A percentile compares a stretch with the other conserved stretches of the same genome.
These are phyloP conservation scores for Austrolebias charrua DNA, from an alignment of 2,797 vertebrate genomes.

Conservation along the genomic window DNA sequence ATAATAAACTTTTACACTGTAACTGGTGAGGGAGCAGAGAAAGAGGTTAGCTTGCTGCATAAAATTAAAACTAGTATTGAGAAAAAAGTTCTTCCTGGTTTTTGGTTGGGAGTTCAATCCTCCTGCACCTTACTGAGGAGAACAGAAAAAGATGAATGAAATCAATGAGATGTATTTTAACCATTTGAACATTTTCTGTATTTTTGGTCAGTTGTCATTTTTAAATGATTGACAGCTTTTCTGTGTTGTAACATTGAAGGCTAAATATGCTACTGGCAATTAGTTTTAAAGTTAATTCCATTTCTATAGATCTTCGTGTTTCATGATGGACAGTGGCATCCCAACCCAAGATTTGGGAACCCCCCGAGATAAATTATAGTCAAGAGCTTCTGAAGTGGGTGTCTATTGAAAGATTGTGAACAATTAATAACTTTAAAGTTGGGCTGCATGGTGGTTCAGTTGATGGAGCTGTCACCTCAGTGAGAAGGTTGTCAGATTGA, in stretches of 20 bases:
- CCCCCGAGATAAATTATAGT: too few species aligned
- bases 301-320: too few species aligned
- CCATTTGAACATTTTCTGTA: not conserved
- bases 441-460: too few species aligned
- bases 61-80: constrained; percentile 47
- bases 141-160: constrained; percentile 28
- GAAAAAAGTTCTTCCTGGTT: constrained; percentile 69
- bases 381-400: too few species aligned
- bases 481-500: too few species aligned
- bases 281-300: too few species aligned
- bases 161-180: not conserved
- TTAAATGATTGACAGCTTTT: not conserved
- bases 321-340: too few species aligned
- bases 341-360: too few species aligned
- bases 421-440: too few species aligned
- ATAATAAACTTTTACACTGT: constrained; percentile 71
- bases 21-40: constrained; percentile 47
- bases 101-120: constrained; percentile 68
- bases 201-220: not conserved
- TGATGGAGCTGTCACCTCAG: too few species aligned
- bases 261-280: too few species aligned
- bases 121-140: constrained; percentile 55
- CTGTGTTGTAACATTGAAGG: not conserved
- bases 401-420: too few species aligned
- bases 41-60: constrained; percentile 62